Evolutionary conservation across 1,140 invertebrate genomes (phyloP), one percentile per base, ranked within the genome.

Genomic region (Meloidogyne floridensis): DNA sequence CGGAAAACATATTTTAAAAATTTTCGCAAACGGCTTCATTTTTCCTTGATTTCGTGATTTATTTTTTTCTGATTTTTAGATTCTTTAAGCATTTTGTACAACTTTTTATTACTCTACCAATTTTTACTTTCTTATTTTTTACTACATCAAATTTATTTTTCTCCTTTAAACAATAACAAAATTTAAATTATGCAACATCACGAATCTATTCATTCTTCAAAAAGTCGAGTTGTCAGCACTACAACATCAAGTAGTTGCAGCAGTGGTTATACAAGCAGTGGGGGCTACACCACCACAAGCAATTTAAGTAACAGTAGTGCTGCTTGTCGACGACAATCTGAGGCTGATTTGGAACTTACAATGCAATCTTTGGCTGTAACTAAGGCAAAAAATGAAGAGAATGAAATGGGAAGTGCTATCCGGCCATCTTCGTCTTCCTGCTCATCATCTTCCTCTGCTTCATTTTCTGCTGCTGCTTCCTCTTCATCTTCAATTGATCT

Each of bases 301-400:
- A 59, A 56, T 56, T 56, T 56, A 56, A 56, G 56, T 59, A 15
- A 13, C 11, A 59, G 56, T 13, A 13, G 56, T 59, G 3, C 56
- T 59, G 3, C 56, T 59, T 59, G 56, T 59, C 56, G 11, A 5
- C 13, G 56, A 2, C 56, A 59, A 59, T 59, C 56, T 59, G 56
- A 59, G 5, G 11, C 56, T 15, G 47, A 78, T 20, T 43, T 78
- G 54, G 77, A 78, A n/a, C 65, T 20, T 18, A 78, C 77, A 20
- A 78, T 78, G 77, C 59, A 78, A 78, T 65, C 77, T 10, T 43
- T 78, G 54, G 56, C 15, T 10, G 77, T 78, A 65, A 65, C 77
- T 42, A 78, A 72, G 8, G 59, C 13, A 7, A 11, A 32, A n/a
- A 32, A 47, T 20, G 59, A 32, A 47, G 18, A 78, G 42, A 65